Evolutionary conservation across 92 coral and sea anemone genomes (phyloP).

Genomic region (Epizoanthus rinbou): DNA sequence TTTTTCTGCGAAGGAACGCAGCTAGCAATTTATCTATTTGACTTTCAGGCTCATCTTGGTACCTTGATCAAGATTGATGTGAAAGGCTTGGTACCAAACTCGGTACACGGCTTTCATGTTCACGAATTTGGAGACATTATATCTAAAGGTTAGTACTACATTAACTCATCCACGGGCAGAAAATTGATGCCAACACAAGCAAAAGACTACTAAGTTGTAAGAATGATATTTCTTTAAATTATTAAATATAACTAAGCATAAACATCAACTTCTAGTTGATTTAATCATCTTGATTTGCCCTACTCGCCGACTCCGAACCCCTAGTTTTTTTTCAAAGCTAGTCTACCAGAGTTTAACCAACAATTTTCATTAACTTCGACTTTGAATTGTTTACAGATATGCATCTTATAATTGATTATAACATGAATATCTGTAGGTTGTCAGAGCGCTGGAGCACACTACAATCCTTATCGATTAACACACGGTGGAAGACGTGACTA

Average conservation of each 20-base stretch:
- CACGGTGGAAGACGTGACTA: conserved; percentile 61
- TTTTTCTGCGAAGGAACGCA: too few relatives aligned
- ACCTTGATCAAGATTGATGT: conserved; percentile 6
- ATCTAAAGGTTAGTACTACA: not conserved
- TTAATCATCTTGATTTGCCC: too few relatives aligned
- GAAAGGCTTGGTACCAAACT: conserved; percentile 10
- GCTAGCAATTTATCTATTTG: not conserved
- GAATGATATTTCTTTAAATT: too few relatives aligned
- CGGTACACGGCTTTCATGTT: conserved; percentile 25
- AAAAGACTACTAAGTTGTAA: too few relatives aligned
- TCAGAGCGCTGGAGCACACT: conserved; percentile 71
- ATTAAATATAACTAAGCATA: too few relatives aligned
- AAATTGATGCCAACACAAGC: too few relatives aligned
- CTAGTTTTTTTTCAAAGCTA: too few relatives aligned
- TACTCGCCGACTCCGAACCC: too few relatives aligned
- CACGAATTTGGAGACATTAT: conserved; percentile 33
- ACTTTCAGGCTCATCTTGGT: not conserved
- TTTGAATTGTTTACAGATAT: not conserved
- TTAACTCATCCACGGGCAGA: not conserved
- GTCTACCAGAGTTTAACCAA: too few relatives aligned
- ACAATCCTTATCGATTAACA: conserved; percentile 50
- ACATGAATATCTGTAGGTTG: conserved; percentile 48
- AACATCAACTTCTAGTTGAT: too few relatives aligned
- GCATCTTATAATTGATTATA: not conserved
- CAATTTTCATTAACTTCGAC: not conserved